phyloP scores from a whole-genome alignment of 2,113 vertebrate genomes.

The Drymodes brunneopygia region DNA sequence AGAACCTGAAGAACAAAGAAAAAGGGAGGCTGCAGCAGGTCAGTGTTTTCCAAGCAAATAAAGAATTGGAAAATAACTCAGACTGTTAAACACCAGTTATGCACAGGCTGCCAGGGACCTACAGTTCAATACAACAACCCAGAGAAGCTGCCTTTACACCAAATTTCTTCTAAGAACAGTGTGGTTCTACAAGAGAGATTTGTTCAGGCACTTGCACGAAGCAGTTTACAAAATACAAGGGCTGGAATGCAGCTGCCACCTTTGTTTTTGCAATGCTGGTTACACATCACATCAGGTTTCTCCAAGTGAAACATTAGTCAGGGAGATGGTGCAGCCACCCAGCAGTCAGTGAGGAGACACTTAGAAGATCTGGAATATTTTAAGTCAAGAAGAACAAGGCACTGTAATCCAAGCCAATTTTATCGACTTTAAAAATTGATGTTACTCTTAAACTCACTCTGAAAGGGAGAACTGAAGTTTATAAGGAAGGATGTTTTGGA shows the following conservation, averaged over 20 bases:
- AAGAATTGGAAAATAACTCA: neutral
- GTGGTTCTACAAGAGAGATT: neutral
- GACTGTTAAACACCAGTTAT: neutral
- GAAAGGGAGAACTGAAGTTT: neutral
- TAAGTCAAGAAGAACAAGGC: neutral
- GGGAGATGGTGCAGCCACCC: neutral
- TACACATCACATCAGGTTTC: neutral
- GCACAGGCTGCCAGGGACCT: neutral
- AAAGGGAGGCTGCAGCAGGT: neutral
- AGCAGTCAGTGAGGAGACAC: neutral
- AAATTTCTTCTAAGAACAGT: neutral
- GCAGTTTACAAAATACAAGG: neutral
- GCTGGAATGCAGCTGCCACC: neutral
- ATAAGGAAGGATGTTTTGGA: neutral
- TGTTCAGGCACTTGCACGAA: neutral
- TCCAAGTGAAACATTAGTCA: neutral
- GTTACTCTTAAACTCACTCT: neutral
- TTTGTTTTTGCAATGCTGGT: neutral
- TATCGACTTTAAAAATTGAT: neutral
- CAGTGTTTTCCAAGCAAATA: neutral
- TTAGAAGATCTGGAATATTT: neutral
- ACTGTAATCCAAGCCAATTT: neutral
- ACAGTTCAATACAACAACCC: neutral
- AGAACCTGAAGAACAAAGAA: constrained; percentile 80
- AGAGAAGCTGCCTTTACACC: neutral